Base-by-base conservation (phyloP, 2,797 vertebrate species). In the Smutsia gigantea region DNA sequence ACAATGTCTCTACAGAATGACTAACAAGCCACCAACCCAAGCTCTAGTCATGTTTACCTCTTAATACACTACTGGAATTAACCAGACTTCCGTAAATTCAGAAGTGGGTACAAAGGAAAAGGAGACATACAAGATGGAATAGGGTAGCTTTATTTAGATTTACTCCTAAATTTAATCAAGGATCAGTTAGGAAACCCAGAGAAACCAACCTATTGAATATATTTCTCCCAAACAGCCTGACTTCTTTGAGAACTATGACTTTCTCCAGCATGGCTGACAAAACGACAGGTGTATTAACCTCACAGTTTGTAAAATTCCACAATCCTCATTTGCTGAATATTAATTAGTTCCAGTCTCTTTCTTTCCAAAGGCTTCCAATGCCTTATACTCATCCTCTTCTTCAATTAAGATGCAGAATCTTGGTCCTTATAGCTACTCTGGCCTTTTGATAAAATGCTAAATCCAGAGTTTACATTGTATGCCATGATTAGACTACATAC, bases 271-370 rank as follows among this genome's bases (percentile, higher is more conserved):
- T 27, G 13, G 31, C 18, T 72, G n/a, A 57, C 39, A 63, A 37
- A 46, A 37, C 85, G 29, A 57, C 1, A 57, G 71, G 19, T 64
- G 12, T 68, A 75, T 37, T 49, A 59, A 85, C 51, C 42, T 93
- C 34, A 63, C 87, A 17, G 79, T 92, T 93, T 87, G 17, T 77
- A 31, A 96, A 87, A 87, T 63, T 49, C 34, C 37, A 13, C 49
- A 61, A 18, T 18, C 84, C 53, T 88, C 31, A 57, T 87, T 95
- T 93, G 63, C 25, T 69, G 63, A 72, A 59, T 61, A 93, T 87
- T 81, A 95, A 87, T 97, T 88, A 85, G 31, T 68, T 90, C 66
- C 13, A 39, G 14, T 7, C 18, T 90, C 21, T 72, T 19, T 53
- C 5, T 81, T 83, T 63, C 59, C 31, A 84, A 83, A 75, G 49